Base-by-base conservation (phyloP, 2,797 vertebrate species). In the Cossypha caffra region DNA sequence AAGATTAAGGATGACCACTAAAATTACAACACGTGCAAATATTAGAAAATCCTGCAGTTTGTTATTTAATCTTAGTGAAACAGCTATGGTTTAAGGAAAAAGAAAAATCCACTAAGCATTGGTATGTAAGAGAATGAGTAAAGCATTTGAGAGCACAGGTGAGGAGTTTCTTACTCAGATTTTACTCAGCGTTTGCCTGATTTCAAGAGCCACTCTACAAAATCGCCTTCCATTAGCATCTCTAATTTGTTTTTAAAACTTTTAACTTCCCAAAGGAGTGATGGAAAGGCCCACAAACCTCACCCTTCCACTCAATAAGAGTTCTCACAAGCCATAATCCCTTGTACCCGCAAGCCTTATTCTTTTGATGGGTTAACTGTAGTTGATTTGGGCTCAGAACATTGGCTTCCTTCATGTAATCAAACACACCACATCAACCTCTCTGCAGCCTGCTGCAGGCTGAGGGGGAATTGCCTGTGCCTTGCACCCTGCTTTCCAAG, bases 1-100 rank as follows among this genome's bases (percentile, higher is more conserved):
- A 94, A 86, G 90, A 96, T 96, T 96, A 96, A 81, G 76, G 59
- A 78, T 94, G 91, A 93, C 94, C 95, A 96, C 86, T 92, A 77
- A 96, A 95, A 93, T 93, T 89, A 89, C 83, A 85, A 59, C 74
- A 90, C 2, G 8, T 14, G 90, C 91, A 92, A 94, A 95, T 91
- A 86, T 66, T 92, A 93, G 85, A 95, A 95, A 95, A 81, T 61
- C 59, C 82, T 54, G 29, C 48, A 84, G 52, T 90, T 87, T 90
- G 81, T 93, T 88, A 93, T 93, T 97, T 95, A 95, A 95, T 96
- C 89, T 89, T 94, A 75, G 63, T 52, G 79, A 85, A 90, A 73
- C 76, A 94, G 86, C 62, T 85, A 83, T 1, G 5, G 47, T n/a
- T 59, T 86, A 86, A 79, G 42, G 69, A 86, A 93, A 86, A 91